These are phyloP conservation scores for Brachionus plicatilis DNA, from an alignment of 1,140 invertebrate species.

Conservation along the genomic window DNA sequence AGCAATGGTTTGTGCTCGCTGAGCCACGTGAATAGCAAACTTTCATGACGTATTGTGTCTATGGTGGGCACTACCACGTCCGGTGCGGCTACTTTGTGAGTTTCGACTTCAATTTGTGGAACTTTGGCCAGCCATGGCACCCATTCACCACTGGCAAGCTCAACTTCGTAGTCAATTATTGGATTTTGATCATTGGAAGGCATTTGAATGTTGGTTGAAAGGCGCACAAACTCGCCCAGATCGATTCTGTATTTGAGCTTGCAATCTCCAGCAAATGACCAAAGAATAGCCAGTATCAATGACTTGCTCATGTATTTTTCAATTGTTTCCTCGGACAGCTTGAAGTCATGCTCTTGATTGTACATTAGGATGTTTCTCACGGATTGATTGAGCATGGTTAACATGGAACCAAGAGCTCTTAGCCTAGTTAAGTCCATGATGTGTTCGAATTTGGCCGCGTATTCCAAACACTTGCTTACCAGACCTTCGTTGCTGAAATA, in stretches of 20 bases:
- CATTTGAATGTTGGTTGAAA: conserved; percentile 84
- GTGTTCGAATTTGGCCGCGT: conserved; percentile 77
- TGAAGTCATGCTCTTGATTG: conserved; percentile 85
- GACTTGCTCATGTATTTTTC: conserved; percentile 87
- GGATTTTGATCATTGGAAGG: conserved; percentile 69
- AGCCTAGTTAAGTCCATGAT: conserved; percentile 98
- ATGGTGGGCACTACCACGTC: conserved; percentile 97
- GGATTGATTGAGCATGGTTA: conserved; percentile 94
- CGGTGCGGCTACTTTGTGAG: conserved; percentile 95
- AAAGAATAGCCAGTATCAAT: conserved; percentile 82
- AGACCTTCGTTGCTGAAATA: conserved; percentile 10
- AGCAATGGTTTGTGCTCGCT: conserved; percentile 98
- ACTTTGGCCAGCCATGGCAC: conserved; percentile 91
- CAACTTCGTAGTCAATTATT: conserved; percentile 93
- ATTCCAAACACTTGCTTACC: conserved; percentile 58
- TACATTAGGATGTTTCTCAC: conserved; percentile 80
- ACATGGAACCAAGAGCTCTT: conserved; percentile 84
- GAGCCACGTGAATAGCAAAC: conserved; percentile 92
- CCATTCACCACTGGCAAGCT: conserved; percentile 76
- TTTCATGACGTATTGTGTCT: conserved; percentile 96
- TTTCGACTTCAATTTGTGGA: conserved; percentile 97
- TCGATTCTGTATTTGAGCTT: conserved; percentile 86
- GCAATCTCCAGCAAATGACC: conserved; percentile 96
- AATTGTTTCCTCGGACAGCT: conserved; percentile 80
- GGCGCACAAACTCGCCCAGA: conserved; percentile 88